phyloP scores from a whole-genome alignment of 2,797 vertebrate species.

The Bradypodion ventrale region DNA sequence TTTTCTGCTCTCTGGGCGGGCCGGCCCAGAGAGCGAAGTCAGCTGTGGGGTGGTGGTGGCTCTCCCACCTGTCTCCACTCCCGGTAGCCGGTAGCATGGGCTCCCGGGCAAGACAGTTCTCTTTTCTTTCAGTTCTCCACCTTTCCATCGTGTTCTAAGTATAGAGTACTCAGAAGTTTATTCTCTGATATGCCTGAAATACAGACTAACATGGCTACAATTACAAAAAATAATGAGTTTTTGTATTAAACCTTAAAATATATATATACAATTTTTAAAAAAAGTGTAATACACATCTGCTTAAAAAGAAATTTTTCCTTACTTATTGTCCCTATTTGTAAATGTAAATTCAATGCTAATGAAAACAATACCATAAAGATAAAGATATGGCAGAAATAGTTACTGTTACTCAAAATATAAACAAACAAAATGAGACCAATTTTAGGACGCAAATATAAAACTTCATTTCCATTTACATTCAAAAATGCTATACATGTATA shows the following conservation, averaged over 20 bases:
- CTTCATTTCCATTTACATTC: constrained; percentile 5
- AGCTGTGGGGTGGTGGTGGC: too few relatives aligned
- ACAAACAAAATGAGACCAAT: constrained; percentile 1
- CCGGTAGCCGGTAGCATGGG: too few relatives aligned
- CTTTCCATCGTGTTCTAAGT: too few relatives aligned
- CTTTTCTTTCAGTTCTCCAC: too few relatives aligned
- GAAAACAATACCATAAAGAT: constrained; percentile 34
- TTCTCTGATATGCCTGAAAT: too few relatives aligned
- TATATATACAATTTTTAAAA: constrained; percentile 35
- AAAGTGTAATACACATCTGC: constrained; percentile 32
- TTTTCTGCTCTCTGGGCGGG: too few relatives aligned
- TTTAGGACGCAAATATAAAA: constrained; percentile 1
- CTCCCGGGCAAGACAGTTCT: too few relatives aligned
- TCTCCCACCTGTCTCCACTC: too few relatives aligned
- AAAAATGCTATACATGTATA: not conserved
- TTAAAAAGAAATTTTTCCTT: constrained; percentile 42
- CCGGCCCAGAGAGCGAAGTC: too few relatives aligned
- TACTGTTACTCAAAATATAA: constrained; percentile 37
- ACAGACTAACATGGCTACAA: too few relatives aligned
- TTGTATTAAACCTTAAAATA: not conserved
- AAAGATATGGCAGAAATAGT: constrained; percentile 48
- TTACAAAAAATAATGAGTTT: too few relatives aligned
- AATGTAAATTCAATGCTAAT: constrained; percentile 53
- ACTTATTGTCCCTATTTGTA: constrained; percentile 60
- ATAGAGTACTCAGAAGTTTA: too few relatives aligned